Percentiles rank a stretch among this genome's conserved stretches.
These are phyloP conservation scores for Casuarius casuarius DNA, from an alignment of 2,113 vertebrate species.

Conservation along the genomic window DNA sequence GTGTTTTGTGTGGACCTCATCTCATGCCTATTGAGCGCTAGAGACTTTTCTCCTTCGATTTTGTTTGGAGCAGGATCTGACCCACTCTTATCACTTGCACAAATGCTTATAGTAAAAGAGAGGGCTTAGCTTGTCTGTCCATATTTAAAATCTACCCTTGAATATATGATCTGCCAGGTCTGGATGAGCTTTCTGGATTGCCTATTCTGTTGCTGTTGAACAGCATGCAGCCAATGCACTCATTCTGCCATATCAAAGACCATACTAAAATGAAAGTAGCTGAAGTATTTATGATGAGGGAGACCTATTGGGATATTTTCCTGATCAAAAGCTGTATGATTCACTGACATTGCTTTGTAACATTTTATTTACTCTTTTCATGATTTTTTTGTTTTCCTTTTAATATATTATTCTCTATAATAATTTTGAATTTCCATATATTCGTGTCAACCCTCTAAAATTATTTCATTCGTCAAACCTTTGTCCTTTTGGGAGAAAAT, in stretches of 20 bases:
- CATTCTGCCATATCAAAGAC: background rate
- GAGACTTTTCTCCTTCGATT: background rate
- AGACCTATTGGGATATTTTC: background rate
- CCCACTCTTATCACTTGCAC: background rate
- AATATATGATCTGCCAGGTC: background rate
- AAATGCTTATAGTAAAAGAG: background rate
- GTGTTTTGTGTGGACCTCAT: background rate
- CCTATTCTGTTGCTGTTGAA: background rate
- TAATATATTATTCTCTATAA: background rate
- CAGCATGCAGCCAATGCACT: background rate
- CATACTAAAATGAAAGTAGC: background rate
- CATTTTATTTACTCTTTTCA: background rate
- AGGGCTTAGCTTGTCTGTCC: background rate
- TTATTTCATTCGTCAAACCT: background rate
- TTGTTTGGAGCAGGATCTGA: background rate
- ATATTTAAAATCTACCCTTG: background rate
- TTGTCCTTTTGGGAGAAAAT: background rate
- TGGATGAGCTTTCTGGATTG: background rate
- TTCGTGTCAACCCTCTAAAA: background rate
- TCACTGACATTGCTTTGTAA: background rate
- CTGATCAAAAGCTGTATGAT: background rate
- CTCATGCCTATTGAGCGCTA: background rate
- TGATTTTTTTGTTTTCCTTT: background rate
- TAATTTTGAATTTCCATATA: background rate
- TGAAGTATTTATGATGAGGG: background rate